Evolutionary conservation across 2,113 vertebrate species (phyloP), one percentile per base, ranked within the genome.

Genomic region (Columba livia): DNA sequence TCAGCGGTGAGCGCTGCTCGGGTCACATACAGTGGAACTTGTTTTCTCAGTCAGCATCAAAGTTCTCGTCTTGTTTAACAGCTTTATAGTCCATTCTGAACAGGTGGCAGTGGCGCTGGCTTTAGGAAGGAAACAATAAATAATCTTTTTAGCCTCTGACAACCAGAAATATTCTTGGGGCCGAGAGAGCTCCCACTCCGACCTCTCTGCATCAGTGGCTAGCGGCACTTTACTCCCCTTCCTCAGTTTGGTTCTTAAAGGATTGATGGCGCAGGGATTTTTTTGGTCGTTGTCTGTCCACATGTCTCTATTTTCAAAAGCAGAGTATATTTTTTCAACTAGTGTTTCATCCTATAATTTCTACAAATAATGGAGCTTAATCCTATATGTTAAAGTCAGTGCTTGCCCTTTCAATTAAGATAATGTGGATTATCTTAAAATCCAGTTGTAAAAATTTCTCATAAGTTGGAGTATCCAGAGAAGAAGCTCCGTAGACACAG

Each of bases 81-180:
- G 95, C 93, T 95, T 94, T 94, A 96, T 96, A 97, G 96, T 96
- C 95, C 95, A 94, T 94, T 97, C 96, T 83, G 88, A 96, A 96
- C 96, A 97, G 96, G 93, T 97, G 97, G 95, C 94, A 91, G 75
- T 72, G 86, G 91, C 95, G 90, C 88, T 78, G 85, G 77, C 54
- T 94, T 95, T 88, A 95, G 95, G 95, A 96, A 97, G 96, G 94
- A 93, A 94, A 94, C 92, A 97, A 95, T 93, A 96, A 96, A 94
- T 90, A 92, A 95, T 97, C 95, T 96, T 97, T 97, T 97, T 97
- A 97, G 85, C 85, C 66, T 94, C 61, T 96, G 95, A 97, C 96
- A 97, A 95, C 73, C 96, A 97, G 93, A 96, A 96, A 97, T 97
- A 97, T 96, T 97, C 91, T 31, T 82, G 57, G 85, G 87, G 79